Evolutionary conservation across 2,888 invertebrate species (phyloP), one percentile per base, ranked within the genome.

Genomic region (Athalia circularis): DNA sequence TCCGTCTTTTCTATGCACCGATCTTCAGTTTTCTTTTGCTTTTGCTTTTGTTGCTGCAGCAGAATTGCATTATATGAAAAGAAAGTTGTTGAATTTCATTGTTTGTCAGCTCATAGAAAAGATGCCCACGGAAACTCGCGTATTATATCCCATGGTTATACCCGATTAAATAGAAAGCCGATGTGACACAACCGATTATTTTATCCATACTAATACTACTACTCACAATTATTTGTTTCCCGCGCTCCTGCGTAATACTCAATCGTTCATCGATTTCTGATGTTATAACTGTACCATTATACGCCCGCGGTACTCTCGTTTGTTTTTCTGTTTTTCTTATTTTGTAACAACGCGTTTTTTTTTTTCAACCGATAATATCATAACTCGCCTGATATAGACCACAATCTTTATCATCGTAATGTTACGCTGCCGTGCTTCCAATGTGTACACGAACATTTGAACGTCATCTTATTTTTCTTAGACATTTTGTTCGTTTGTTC

Each of bases 71-170:
- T 75, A 75, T 29, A 29, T 64, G 62, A 75, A 75, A 75, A 75
- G 75, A 75, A 75, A 75, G 75, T 62, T 62, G 48, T 13, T 62
- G 62, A 61, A 75, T 75, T 64, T 75, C 75, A 64, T 72, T 72
- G 72, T 72, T 59, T 52, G 11, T 72, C 11, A 52, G n/a, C n/a
- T 54, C 54, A n/a, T 54, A 11, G 54, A 7, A 57, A 47, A 72
- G 72, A 72, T 72, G 72, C 13, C 57, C 47, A 59, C 72, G 72
- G 59, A 47, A 68, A 72, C 59, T 54, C 9, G n/a, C 9, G 9
- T 54, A 54, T 54, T 54, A 54, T 54, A 7, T 54, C n/a, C 54
- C n/a, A 54, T 54, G 11, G 54, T 54, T 59, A 13, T 65, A n/a
- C 59, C 72, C 47, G 72, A 72, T 59, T 59, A 59, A 72, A 72